A percentile compares a stretch with the other conserved stretches of the same genome.
phyloP scores from a whole-genome alignment of 2,797 vertebrate species.

The Catamblyrhynchus diadema region DNA sequence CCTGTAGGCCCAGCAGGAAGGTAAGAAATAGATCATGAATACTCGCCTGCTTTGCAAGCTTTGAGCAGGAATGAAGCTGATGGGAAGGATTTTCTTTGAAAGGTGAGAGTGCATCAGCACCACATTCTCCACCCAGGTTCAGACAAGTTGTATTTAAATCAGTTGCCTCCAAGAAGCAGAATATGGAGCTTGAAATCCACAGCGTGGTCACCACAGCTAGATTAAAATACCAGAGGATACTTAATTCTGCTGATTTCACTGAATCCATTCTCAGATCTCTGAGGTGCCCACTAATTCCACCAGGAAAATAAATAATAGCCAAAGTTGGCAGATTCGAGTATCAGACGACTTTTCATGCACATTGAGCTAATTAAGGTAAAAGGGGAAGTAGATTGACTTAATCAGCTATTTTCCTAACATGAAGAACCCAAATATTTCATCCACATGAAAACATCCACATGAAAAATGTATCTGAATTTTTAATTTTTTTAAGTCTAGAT shows the following conservation, averaged over 20 bases:
- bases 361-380: background rate
- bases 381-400: background rate
- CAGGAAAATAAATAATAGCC: background rate
- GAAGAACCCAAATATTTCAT: background rate
- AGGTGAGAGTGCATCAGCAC: background rate
- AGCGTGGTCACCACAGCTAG: background rate
- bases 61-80: background rate
- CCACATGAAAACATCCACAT: background rate
- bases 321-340: background rate
- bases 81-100: background rate
- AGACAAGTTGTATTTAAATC: background rate
- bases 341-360: background rate
- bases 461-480: background rate
- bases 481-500: background rate
- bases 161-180: background rate
- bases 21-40: background rate
- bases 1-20: background rate
- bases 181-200: background rate
- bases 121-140: background rate
- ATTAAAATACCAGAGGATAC: slow-evolving; percentile 40
- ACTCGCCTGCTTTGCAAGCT: background rate
- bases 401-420: background rate
- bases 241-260: slow-evolving; percentile 3
- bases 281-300: background rate
- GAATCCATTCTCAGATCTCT: background rate